Evolutionary conservation across 2,888 invertebrate genomes (phyloP), one percentile per base, ranked within the genome.

Genomic region (Agonopterix subpropinquella): DNA sequence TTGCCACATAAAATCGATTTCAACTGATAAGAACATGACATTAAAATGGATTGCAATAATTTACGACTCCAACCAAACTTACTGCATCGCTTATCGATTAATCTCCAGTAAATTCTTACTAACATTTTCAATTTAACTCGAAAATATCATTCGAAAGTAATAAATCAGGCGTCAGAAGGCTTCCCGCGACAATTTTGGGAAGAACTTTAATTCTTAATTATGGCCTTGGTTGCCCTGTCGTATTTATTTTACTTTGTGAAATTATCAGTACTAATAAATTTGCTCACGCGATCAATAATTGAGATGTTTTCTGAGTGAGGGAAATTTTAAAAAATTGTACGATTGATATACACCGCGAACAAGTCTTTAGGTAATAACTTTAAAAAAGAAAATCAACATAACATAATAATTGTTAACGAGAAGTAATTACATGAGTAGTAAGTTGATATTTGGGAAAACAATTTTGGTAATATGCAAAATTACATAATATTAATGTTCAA

Each of bases 141-240:
- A 74, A 39, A 77, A 74, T 77, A 77, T 77, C 72, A 75, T 74
- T 76, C 63, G 61, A 56, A 47, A 53, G 66, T 62, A 53, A 78
- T 85, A 85, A 84, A 84, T 84, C 78, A 80, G 64, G 53, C 57
- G 57, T 64, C 65, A 70, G 66, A 68, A 67, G 62, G 67, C 67
- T 69, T 51, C 65, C 70, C 61, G 75, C 69, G 76, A 79, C 80
- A 78, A 77, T 78, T 80, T 79, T 61, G 68, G 73, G 69, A 75
- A 74, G 73, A 77, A 67, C 61, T 82, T 80, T 80, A 81, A 82
- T 81, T 79, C 81, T 83, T 84, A 85, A 83, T 85, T 80, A 82
- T 81, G 72, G 73, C 62, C 67, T 71, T 69, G 71, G 70, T 71
- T 58, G 68, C 59, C 67, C 62, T 70, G 70, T 70, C 70, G 71